Evolutionary conservation across 2,797 vertebrate species (phyloP).

Genomic region (Coregonus ussuriensis): DNA sequence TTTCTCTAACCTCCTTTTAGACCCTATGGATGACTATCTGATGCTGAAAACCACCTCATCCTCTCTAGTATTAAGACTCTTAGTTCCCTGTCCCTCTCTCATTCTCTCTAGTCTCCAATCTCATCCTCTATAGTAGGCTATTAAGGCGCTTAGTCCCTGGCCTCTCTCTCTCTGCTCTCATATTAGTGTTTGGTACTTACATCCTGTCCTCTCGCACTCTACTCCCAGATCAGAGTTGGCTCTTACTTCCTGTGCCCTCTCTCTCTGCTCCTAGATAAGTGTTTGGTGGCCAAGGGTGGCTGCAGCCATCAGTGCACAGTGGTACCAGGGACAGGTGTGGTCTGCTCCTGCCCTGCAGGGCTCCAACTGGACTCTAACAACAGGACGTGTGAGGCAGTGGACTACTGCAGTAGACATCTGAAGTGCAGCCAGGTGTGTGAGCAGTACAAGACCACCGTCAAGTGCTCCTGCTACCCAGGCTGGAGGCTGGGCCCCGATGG

Average conservation of each 20-base stretch:
- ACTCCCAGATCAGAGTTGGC: not conserved
- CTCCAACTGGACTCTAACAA: constrained; percentile 86
- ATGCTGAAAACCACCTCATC: not conserved
- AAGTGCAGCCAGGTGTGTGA: constrained; percentile 97
- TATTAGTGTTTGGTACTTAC: not conserved
- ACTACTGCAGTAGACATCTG: constrained; percentile 91
- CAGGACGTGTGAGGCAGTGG: constrained; percentile 90
- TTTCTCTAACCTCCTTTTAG: not conserved
- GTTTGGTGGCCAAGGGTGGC: constrained; percentile 90
- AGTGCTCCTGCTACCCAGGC: constrained; percentile 95
- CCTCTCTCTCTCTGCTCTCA: not conserved
- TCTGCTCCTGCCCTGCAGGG: constrained; percentile 90
- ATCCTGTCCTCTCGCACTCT: not conserved
- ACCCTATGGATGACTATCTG: too few species aligned
- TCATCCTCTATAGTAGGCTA: too few species aligned
- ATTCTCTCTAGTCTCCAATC: too few species aligned
- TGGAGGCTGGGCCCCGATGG: constrained; percentile 90
- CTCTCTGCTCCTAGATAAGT: constrained; percentile 79
- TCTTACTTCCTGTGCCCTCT: constrained; percentile 12
- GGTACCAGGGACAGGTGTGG: constrained; percentile 89
- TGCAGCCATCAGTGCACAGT: constrained; percentile 96
- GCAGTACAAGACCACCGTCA: constrained; percentile 93
- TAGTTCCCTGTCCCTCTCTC: too few species aligned
- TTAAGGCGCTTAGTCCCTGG: not conserved
- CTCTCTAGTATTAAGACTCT: too few species aligned